Base-by-base conservation (phyloP, 2,888 invertebrate species). In the Pseudoips prasinana region DNA sequence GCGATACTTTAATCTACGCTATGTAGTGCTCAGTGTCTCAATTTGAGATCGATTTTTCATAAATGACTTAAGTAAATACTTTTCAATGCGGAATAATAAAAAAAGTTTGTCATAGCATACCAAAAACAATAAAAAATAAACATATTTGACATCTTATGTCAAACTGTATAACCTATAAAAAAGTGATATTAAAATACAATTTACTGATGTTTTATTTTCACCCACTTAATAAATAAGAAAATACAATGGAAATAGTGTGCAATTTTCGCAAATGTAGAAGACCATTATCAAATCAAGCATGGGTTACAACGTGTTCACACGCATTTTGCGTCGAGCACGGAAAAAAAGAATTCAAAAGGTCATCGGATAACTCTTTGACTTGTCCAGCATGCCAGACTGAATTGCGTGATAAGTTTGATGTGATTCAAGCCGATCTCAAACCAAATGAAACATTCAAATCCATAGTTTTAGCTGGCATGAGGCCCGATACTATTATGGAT, bases 281-380 rank as follows among this genome's bases (percentile, higher is more conserved):
- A 68, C 60, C 83, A 25, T 60, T 90, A 49, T 65, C 78, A 35
- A 81, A 58, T 61, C 77, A 87, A 60, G 90, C 90, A 25, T 89
- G 90, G 86, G 87, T 90, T 22, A 90, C 90, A 29, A 87, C 87
- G 33, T 90, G 90, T 72, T 90, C 89, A 22, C 90, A 90, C 57
- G 90, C 90, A 46, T 90, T 90, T 73, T 90, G 90, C 50, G 74
- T 80, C 23, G 89, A 90, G 51, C 90, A 90, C 46, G 90, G 90
- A 4, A 86, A 87, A 66, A 74, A 70, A 35, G 87, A 89, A 61
- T 87, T 90, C 45, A 83, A 75, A 60, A 72, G 83, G 48, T 85
- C 80, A 41, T 61, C 76, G 34, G 85, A 85, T 53, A 88, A 89
- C 52, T 69, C 72, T 10, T 49, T 89, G 29, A 82, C 74, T 8